Base-by-base conservation (phyloP, 2,888 invertebrate genomes). In the Ophonus ardosiacus region DNA sequence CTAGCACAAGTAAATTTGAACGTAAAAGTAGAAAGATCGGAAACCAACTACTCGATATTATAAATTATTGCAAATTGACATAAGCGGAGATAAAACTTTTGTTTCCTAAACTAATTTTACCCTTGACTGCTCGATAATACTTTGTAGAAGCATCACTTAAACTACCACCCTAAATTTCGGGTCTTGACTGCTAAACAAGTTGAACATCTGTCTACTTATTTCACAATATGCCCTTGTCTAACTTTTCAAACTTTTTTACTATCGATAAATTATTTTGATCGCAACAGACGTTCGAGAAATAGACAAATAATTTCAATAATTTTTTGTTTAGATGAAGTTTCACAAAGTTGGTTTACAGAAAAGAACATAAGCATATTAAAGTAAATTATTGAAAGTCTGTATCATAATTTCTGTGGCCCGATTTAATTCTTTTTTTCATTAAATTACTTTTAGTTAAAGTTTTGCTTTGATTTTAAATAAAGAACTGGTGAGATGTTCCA, bases 121-220 rank as follows among this genome's bases (percentile, higher is more conserved):
- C 51, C 74, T 74, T 74, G 74, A 74, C 74, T 74, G 74, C 74
- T 21, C 51, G 74, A 74, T 74, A 74, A 74, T 51, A 74, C 74
- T 74, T 74, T 74, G 15, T 68, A 10, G 43, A 51, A 43, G 8
- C 40, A 51, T 56, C 74, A 74, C 51, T 74, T 74, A 74, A 74
- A 51, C 18, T 38, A 24, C 31, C 15, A 74, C 51, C 74, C 43
- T 74, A 74, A 74, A 74, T 74, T 51, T 74, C 18, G 74, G 74
- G 43, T 43, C 43, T 74, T 74, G 51, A 74, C 74, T 74, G 51
- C 15, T 40, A 43, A 74, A 74, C 74, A 74, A 74, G 74, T 24
- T 74, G 74, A 74, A 74, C 74, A 74, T 74, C 74, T 74, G 74
- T 74, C 74, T 51, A 51, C 74, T 74, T 74, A 51, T 74, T 43